phyloP scores from a whole-genome alignment of 2,888 invertebrate species.

The Desoria tigrina region DNA sequence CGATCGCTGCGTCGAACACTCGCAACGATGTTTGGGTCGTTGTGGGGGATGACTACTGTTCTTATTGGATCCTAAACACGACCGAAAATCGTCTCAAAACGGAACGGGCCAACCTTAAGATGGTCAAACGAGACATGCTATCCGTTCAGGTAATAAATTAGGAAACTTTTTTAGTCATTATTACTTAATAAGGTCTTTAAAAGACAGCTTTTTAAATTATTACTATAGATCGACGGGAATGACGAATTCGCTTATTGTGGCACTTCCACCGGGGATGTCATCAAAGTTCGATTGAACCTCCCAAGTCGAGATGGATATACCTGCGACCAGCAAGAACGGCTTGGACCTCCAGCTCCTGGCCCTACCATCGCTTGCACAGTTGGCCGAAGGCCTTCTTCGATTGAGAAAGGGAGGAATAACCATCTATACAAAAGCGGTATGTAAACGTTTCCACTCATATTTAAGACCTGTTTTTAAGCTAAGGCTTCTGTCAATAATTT shows the following conservation, averaged over 20 bases:
- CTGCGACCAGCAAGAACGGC: slow-evolving; percentile 30
- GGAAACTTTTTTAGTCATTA: no score
- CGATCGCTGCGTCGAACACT: slow-evolving; percentile 62
- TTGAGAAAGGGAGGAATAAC: slow-evolving; percentile 47
- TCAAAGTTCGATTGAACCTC: slow-evolving; percentile 49
- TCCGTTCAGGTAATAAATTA: slow-evolving; percentile 69
- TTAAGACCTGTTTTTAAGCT: not conserved
- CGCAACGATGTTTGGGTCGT: slow-evolving; percentile 70
- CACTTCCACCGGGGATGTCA: slow-evolving; percentile 76
- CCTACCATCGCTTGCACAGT: slow-evolving; percentile 44
- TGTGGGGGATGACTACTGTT: slow-evolving; percentile 72
- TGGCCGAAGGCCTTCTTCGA: slow-evolving; percentile 33
- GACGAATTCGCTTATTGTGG: slow-evolving; percentile 81
- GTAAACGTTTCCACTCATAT: not conserved
- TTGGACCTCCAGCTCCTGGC: slow-evolving; percentile 41
- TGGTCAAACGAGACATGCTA: slow-evolving; percentile 73
- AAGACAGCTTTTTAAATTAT: no score
- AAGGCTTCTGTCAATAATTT: no score
- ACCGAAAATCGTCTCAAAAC: slow-evolving; percentile 70
- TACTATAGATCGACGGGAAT: slow-evolving; percentile 64
- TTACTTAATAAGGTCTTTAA: no score
- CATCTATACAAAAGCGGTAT: slow-evolving; percentile 49
- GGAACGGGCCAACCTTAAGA: slow-evolving; percentile 74
- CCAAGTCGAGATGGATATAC: slow-evolving; percentile 34
- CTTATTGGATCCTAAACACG: slow-evolving; percentile 73